Evolutionary conservation across 2,888 invertebrate genomes (phyloP).

Genomic region (Eupithecia insigniata): DNA sequence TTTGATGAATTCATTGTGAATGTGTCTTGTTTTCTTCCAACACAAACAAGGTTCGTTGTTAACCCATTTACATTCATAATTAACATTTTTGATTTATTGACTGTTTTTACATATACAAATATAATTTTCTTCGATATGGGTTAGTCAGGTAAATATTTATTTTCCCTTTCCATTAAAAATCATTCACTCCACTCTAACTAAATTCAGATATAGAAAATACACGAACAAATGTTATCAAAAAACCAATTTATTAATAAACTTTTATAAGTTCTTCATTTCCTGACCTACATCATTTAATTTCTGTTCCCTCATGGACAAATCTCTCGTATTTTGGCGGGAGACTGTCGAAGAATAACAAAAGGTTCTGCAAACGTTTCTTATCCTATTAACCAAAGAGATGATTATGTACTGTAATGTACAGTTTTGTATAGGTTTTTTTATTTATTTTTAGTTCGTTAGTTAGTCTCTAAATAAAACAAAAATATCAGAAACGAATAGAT

Average conservation of each 20-base stretch:
- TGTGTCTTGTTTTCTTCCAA: too few relatives aligned
- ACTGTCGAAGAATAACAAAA: slow-evolving; percentile 19
- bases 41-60: too few relatives aligned
- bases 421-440: background rate
- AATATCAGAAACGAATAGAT: background rate
- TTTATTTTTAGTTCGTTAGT: background rate
- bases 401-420: too few relatives aligned
- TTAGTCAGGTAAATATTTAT: too few relatives aligned
- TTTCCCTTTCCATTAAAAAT: too few relatives aligned
- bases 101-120: too few relatives aligned
- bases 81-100: too few relatives aligned
- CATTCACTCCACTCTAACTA: too few relatives aligned
- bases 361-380: background rate
- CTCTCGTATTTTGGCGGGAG: slow-evolving; percentile 25
- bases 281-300: slow-evolving; percentile 36
- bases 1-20: too few relatives aligned
- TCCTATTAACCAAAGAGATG: background rate
- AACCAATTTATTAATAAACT: slow-evolving; percentile 27
- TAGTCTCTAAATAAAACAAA: background rate
- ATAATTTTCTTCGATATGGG: too few relatives aligned
- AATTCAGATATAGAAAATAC: background rate
- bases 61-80: too few relatives aligned
- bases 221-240: slow-evolving; percentile 2
- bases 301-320: slow-evolving; percentile 19
- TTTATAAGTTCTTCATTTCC: slow-evolving; percentile 33